Base-by-base conservation (phyloP, 2,888 invertebrate species). In the Drosophila setosimentum region DNA sequence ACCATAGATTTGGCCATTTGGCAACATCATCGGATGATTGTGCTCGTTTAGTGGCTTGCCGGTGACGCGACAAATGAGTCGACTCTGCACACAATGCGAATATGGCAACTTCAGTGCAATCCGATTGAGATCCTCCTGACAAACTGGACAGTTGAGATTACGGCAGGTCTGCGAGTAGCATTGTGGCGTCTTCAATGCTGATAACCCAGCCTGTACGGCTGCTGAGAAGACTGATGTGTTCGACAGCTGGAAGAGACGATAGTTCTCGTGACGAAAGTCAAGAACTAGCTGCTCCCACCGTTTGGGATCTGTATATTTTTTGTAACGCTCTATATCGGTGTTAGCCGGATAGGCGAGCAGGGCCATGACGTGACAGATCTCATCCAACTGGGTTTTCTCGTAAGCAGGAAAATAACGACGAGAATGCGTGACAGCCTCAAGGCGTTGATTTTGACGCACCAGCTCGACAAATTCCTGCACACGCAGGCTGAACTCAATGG, bases 1-100 rank as follows among this genome's bases (percentile, higher is more conserved):
- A 13, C 98, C 98, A 92, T 98, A 99, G 69, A 99, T 98, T 94
- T 98, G 97, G 65, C 99, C 99, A 94, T 99, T 99, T 74, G 99
- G 99, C 94, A 99, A 95, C 96, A 99, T 98, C 96, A 99, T 97
- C 16, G 99, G 99, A 85, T 98, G 98, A 94, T 99, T 99, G 93
- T 99, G 97, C 93, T 99, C 99, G 94, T 99, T 99, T 89, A 99
- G 95, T 55, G 98, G 97, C 87, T 96, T 95, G 33, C 98, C 97
- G 72, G 97, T 97, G 85, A 99, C 96, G 91, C 95, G 95, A 93
- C 99, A 99, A 90, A 99, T 97, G 63, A 99, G 95, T 63, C 98
- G 95, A 77, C 99, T 99, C 93, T 99, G 99, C 61, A 98, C 97
- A 93, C 98, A 98, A 94, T 99, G 99, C 75, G 99, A 98, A 93